These are phyloP conservation scores for Odontocolon sp. DNA, from an alignment of 2,888 invertebrate species.

Conservation along the genomic window DNA sequence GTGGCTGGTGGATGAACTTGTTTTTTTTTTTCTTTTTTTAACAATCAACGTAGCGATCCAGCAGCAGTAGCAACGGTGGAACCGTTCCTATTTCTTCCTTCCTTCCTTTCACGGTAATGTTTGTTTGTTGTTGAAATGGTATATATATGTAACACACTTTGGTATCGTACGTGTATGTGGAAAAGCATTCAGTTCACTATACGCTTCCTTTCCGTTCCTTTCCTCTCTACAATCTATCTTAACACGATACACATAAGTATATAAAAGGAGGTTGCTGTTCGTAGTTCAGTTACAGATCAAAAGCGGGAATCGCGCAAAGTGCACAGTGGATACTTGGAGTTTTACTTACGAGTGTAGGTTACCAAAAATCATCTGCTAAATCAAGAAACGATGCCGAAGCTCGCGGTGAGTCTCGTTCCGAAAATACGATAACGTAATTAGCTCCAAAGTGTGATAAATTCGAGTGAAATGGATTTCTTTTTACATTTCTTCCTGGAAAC, in stretches of 20 bases:
- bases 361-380: not conserved
- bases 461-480: constrained; percentile 17
- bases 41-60: constrained; percentile 9
- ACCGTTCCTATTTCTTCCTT: constrained; percentile 38
- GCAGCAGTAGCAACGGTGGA: not conserved
- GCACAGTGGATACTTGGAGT: constrained; percentile 28
- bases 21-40: constrained; percentile 20
- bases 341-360: constrained; percentile 29
- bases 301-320: constrained; percentile 63
- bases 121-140: constrained; percentile 22
- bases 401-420: constrained; percentile 67
- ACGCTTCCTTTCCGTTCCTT: constrained; percentile 42
- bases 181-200: not conserved
- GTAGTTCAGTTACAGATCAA: constrained; percentile 66
- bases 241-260: constrained; percentile 54
- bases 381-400: constrained; percentile 62
- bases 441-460: not conserved
- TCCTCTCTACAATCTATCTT: constrained; percentile 14
- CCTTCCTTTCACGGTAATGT: constrained; percentile 38
- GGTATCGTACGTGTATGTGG: not conserved
- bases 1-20: constrained; percentile 7
- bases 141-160: not conserved
- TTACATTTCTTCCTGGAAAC: not conserved
- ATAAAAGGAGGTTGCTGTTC: constrained; percentile 69
- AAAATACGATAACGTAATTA: not conserved